Conservation (phyloP, 2,797 vertebrate genomes). For the Glyptemys insculpta region DNA sequence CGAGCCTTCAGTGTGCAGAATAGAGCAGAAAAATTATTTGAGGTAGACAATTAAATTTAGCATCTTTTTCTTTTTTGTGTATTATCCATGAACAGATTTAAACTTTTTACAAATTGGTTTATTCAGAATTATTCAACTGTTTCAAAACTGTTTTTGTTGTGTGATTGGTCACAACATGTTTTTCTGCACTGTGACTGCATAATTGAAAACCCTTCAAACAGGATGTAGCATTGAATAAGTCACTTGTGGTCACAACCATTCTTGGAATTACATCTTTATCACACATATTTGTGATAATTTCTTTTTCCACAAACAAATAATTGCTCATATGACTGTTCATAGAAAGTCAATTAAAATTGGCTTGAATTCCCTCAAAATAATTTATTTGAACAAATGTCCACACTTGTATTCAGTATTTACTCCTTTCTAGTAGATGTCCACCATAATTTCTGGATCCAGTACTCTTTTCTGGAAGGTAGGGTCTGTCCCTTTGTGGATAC, state of each 20-base stretch:
- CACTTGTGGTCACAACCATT: background rate
- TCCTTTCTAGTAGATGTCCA: fast-evolving
- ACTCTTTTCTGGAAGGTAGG: background rate
- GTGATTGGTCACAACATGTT: background rate
- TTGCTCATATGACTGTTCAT: background rate
- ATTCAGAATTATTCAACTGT: background rate
- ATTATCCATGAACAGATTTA: background rate
- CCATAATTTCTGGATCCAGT: background rate
- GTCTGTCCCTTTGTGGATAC: background rate
- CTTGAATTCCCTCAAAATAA: background rate
- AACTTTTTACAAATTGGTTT: background rate
- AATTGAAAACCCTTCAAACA: background rate
- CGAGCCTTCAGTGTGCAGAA: background rate
- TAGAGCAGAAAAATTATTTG: background rate
- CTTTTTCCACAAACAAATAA: background rate
- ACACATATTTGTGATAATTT: background rate
- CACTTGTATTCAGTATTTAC: background rate
- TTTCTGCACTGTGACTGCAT: background rate
- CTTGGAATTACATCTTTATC: background rate
- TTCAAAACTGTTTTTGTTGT: background rate
- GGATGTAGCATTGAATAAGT: background rate
- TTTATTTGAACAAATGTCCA: background rate
- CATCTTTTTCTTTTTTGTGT: background rate
- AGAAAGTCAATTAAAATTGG: background rate
- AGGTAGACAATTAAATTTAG: background rate